A percentile compares a stretch with the other conserved stretches of the same genome.
Evolutionary conservation across 2,888 invertebrate species (phyloP).

Genomic region (Pachycephus smyrnensis): DNA sequence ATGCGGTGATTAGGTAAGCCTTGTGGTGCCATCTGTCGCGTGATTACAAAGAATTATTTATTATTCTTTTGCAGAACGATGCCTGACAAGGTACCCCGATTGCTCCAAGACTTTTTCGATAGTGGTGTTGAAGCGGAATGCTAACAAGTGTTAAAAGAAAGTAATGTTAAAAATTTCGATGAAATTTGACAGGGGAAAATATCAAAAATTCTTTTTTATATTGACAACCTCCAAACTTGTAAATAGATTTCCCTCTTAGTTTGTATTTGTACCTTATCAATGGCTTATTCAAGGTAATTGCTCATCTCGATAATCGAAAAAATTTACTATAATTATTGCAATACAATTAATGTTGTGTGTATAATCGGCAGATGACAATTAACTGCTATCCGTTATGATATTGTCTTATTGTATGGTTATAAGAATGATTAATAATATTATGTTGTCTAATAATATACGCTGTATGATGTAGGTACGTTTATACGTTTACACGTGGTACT

Average conservation of each 20-base stretch:
- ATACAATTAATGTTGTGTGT: too few species aligned
- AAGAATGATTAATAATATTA: too few species aligned
- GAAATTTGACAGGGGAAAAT: neutral
- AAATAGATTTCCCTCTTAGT: neutral
- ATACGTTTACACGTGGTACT: neutral
- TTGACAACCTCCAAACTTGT: neutral
- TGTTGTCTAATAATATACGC: too few species aligned
- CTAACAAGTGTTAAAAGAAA: neutral
- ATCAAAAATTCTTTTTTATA: neutral
- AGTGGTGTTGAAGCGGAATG: slow-evolving; percentile 73
- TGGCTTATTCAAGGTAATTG: neutral
- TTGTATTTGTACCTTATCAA: neutral
- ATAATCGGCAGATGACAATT: neutral
- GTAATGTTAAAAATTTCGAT: slow-evolving; percentile 8
- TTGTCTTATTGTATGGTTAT: too few species aligned
- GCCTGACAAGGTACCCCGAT: slow-evolving; percentile 69
- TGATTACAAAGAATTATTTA: neutral
- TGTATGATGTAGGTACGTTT: neutral
- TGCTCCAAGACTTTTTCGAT: slow-evolving; percentile 75
- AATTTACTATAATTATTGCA: neutral
- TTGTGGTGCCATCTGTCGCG: neutral
- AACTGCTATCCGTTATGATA: neutral
- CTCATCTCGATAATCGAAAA: neutral
- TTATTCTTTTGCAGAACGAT: slow-evolving; percentile 68
- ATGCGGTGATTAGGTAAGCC: neutral